These are phyloP conservation scores for Trissoscelio sp. DNA, from an alignment of 2,888 invertebrate genomes.

Conservation along the genomic window DNA sequence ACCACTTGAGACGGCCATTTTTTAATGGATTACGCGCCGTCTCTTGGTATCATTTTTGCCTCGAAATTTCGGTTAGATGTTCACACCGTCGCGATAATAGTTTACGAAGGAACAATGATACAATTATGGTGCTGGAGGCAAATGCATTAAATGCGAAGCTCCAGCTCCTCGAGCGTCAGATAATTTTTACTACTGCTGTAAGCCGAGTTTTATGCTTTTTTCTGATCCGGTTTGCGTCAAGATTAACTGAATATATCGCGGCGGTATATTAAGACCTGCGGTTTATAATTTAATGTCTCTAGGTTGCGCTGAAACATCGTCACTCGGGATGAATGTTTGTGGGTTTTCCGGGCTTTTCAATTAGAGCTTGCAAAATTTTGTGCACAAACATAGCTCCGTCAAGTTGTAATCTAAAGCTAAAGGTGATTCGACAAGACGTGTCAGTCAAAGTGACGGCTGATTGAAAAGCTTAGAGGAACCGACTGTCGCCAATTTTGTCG, in stretches of 20 bases:
- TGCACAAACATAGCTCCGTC: background rate
- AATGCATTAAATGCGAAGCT: conserved; percentile 34
- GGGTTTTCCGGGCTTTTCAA: background rate
- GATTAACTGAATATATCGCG: conserved; percentile 46
- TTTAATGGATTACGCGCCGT: conserved; percentile 16
- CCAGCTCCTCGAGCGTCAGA: conserved; percentile 31
- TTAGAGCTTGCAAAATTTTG: background rate
- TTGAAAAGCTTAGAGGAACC: conserved; percentile 21
- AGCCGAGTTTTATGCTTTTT: conserved; percentile 54
- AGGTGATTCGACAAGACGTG: background rate
- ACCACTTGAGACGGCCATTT: too few species aligned
- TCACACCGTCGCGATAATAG: conserved; percentile 36
- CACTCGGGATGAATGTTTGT: background rate
- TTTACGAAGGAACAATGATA: conserved; percentile 56
- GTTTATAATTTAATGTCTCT: conserved; percentile 24
- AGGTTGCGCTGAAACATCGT: conserved; percentile 25
- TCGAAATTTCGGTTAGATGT: conserved; percentile 28
- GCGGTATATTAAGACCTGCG: conserved; percentile 4
- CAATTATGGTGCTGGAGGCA: conserved; percentile 35
- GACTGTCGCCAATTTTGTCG: conserved; percentile 4
- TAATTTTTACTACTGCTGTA: conserved; percentile 58
- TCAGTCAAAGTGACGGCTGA: conserved; percentile 8
- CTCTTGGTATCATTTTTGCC: background rate
- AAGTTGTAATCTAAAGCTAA: background rate
- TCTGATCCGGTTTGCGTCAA: conserved; percentile 43